Evolutionary conservation across 1,140 invertebrate genomes (phyloP).

Genomic region (Drosophila busckii): DNA sequence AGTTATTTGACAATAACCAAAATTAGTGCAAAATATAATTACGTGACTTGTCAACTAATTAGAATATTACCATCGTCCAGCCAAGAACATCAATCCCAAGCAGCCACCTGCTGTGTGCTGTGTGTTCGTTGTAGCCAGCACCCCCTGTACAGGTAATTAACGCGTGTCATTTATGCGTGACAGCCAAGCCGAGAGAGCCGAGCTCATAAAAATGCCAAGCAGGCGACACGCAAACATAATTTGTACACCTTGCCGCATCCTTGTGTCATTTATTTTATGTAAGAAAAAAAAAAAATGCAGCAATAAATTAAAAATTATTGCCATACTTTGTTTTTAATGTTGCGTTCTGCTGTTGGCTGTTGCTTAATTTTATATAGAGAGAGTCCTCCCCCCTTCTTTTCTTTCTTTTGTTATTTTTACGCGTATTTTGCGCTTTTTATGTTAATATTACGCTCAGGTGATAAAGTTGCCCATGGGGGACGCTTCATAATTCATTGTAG

Average conservation of each 20-base stretch:
- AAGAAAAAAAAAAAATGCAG: no score
- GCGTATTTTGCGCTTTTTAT: slow-evolving; percentile 56
- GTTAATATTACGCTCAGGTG: slow-evolving; percentile 61
- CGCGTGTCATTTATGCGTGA: slow-evolving; percentile 66
- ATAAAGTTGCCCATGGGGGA: slow-evolving; percentile 48
- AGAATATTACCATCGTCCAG: slow-evolving; percentile 67
- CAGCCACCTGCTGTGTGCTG: slow-evolving; percentile 13
- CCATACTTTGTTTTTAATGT: slow-evolving; percentile 47
- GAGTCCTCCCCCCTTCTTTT: background rate
- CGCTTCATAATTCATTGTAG: slow-evolving; percentile 59
- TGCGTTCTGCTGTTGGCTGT: slow-evolving; percentile 16
- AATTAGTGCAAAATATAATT: slow-evolving; percentile 59
- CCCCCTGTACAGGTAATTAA: slow-evolving; percentile 51
- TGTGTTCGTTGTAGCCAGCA: slow-evolving; percentile 29
- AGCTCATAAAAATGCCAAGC: slow-evolving; percentile 66
- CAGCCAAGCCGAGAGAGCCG: slow-evolving; percentile 17
- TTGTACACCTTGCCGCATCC: slow-evolving; percentile 26
- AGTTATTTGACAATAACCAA: slow-evolving; percentile 25
- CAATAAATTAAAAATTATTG: slow-evolving; percentile 77
- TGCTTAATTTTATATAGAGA: slow-evolving; percentile 49
- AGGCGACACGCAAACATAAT: slow-evolving; percentile 65
- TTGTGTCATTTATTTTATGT: slow-evolving; percentile 57
- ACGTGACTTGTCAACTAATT: slow-evolving; percentile 74
- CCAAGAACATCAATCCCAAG: slow-evolving; percentile 8
- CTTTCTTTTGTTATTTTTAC: slow-evolving; percentile 3